Evolutionary conservation across 2,888 invertebrate genomes (phyloP).

Genomic region (Nemotelus pantherinus): DNA sequence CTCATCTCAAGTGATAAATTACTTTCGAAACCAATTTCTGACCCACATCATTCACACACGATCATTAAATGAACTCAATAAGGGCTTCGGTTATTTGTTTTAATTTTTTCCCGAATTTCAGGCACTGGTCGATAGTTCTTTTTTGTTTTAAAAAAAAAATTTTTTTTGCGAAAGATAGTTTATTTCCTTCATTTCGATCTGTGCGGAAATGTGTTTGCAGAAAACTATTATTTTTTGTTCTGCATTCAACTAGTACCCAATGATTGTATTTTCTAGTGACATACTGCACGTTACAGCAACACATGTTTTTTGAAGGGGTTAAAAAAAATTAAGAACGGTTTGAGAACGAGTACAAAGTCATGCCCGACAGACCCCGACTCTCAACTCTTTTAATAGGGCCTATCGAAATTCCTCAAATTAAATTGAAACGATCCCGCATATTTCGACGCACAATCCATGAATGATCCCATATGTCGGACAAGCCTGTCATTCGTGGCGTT

Average conservation of each 20-base stretch:
- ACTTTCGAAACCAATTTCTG: no score
- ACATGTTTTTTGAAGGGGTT: background rate
- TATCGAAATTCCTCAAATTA: constrained; percentile 36
- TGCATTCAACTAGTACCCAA: background rate
- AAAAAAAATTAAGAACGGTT: background rate
- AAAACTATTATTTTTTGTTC: no score
- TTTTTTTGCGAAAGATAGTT: no score
- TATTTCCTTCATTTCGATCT: no score
- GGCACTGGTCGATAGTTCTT: no score
- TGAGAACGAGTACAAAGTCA: background rate
- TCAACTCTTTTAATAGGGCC: constrained; percentile 16
- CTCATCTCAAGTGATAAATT: no score
- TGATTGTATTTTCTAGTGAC: background rate
- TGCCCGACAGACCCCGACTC: background rate
- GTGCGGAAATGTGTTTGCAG: no score
- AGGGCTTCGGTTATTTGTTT: no score
- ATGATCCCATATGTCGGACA: constrained; percentile 41
- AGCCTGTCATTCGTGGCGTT: background rate
- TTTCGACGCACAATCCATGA: constrained; percentile 10
- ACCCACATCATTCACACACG: no score
- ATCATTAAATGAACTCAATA: no score
- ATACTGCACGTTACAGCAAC: background rate
- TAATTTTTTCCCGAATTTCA: no score
- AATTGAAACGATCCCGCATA: constrained; percentile 47
- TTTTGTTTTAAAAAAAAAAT: no score